phyloP scores from a whole-genome alignment of 2,113 vertebrate species.

The Haplochromis burtoni region DNA sequence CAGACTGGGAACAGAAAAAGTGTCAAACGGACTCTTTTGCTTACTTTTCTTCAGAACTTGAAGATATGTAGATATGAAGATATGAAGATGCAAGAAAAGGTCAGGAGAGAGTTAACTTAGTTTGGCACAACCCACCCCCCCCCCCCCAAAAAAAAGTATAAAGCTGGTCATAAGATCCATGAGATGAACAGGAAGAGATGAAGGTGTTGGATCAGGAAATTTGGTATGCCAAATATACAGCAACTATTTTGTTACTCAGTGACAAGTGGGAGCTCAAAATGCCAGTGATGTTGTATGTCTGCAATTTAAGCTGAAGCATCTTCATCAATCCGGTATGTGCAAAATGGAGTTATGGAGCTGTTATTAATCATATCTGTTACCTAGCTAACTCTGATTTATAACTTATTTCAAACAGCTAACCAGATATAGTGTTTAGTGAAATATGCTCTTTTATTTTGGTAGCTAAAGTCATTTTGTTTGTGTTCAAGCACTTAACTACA shows the following conservation, averaged over 20 bases:
- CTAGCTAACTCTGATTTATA: neutral
- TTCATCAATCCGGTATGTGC: neutral
- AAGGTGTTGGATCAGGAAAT: neutral
- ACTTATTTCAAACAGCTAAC: neutral
- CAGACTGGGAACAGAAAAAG: neutral
- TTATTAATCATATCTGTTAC: neutral
- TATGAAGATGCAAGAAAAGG: neutral
- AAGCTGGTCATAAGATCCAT: neutral
- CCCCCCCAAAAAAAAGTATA: neutral
- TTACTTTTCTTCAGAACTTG: neutral
- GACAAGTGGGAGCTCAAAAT: neutral
- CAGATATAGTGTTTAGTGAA: neutral
- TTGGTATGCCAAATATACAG: neutral
- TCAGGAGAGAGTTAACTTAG: neutral
- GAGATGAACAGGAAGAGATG: neutral
- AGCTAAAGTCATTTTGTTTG: neutral
- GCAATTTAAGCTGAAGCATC: neutral
- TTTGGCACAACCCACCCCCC: accelerated
- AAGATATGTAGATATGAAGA: too few species aligned
- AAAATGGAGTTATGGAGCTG: neutral
- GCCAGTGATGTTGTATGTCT: neutral
- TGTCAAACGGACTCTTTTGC: neutral
- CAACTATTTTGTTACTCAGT: neutral
- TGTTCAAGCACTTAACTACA: neutral
- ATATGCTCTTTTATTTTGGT: neutral